A percentile compares a stretch with the other conserved stretches of the same genome.
phyloP scores from a whole-genome alignment of 2,888 invertebrate species.

The Calliopum simillimum region DNA sequence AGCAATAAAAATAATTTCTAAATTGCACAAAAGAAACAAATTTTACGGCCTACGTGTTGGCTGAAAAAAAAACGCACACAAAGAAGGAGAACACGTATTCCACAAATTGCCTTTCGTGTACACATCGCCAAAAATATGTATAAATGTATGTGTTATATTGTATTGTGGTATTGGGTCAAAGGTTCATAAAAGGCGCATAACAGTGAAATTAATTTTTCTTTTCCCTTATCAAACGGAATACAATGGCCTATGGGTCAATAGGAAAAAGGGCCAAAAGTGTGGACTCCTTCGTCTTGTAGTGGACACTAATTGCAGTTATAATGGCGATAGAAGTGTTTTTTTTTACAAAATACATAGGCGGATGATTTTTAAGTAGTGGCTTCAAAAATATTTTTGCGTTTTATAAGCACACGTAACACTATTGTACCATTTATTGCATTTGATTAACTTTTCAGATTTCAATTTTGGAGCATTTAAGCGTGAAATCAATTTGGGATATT shows the following conservation, averaged over 20 bases:
- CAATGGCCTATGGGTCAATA: neutral
- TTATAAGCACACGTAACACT: neutral
- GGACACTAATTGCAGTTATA: slow-evolving; percentile 9
- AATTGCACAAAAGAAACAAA: slow-evolving; percentile 24
- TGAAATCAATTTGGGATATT: neutral
- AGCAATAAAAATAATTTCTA: slow-evolving; percentile 31
- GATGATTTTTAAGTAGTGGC: neutral
- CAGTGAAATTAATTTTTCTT: neutral
- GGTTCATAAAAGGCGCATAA: too few relatives aligned
- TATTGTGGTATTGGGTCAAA: too few relatives aligned
- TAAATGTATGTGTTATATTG: neutral
- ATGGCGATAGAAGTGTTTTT: neutral
- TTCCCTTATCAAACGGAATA: neutral
- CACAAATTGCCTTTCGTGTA: slow-evolving; percentile 17
- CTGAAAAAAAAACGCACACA: neutral
- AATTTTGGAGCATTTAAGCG: slow-evolving; percentile 1
- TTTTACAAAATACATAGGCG: neutral
- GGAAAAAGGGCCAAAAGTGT: neutral
- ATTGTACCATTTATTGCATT: too few relatives aligned
- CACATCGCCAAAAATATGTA: neutral
- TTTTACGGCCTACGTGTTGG: slow-evolving; percentile 31
- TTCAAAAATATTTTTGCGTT: neutral
- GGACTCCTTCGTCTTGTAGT: neutral
- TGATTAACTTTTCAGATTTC: neutral
- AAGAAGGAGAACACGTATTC: slow-evolving; percentile 8